phyloP scores from a whole-genome alignment of 2,888 invertebrate species.

The Diaphora mendica region DNA sequence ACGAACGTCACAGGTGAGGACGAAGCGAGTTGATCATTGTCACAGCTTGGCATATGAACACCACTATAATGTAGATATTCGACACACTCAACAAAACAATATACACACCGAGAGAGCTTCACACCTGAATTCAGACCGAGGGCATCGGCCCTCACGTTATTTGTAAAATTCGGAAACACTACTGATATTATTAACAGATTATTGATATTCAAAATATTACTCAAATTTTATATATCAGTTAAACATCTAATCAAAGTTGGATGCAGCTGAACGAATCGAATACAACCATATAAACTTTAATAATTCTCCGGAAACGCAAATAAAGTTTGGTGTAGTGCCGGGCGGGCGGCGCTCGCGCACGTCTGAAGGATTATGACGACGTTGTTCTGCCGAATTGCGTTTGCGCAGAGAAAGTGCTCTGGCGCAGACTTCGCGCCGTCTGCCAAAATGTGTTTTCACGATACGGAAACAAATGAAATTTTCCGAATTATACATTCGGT shows the following conservation, averaged over 20 bases:
- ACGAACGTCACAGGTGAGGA: slow-evolving; percentile 75
- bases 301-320: slow-evolving; percentile 58
- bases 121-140: slow-evolving; percentile 57
- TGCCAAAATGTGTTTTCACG: slow-evolving; percentile 82
- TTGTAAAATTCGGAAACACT: slow-evolving; percentile 63
- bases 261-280: slow-evolving; percentile 41
- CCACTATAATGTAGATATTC: slow-evolving; percentile 67
- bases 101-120: slow-evolving; percentile 54
- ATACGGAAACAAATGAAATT: slow-evolving; percentile 77
- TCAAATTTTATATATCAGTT: slow-evolving; percentile 58
- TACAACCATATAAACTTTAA: slow-evolving; percentile 51
- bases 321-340: slow-evolving; percentile 52
- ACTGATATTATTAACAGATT: slow-evolving; percentile 53
- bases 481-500: slow-evolving; percentile 73
- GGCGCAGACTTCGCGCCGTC: slow-evolving; percentile 84
- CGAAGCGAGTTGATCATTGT: slow-evolving; percentile 74
- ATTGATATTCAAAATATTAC: slow-evolving; percentile 50
- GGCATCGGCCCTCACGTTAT: slow-evolving; percentile 62
- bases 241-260: slow-evolving; percentile 44
- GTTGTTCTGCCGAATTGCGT: slow-evolving; percentile 65
- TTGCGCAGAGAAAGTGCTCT: slow-evolving; percentile 82
- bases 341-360: slow-evolving; percentile 72
- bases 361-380: slow-evolving; percentile 73
- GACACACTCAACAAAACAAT: slow-evolving; percentile 58
- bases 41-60: slow-evolving; percentile 67